Evolutionary conservation across 2,888 invertebrate genomes (phyloP).

Genomic region (Himalopsyche tibetana): DNA sequence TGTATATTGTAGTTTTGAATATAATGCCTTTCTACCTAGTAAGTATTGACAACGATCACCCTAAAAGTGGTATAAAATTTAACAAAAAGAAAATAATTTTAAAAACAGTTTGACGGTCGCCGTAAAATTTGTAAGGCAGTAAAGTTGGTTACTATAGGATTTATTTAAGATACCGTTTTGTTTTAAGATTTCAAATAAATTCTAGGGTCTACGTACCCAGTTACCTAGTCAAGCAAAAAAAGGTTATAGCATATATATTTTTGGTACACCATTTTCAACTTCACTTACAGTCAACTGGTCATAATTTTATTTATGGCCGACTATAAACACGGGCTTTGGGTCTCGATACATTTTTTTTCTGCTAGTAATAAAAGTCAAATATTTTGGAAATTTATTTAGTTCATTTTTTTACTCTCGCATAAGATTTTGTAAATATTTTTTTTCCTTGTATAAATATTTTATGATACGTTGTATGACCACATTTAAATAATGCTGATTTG

Average conservation of each 20-base stretch:
- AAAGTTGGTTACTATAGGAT: neutral
- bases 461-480: no score
- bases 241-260: neutral
- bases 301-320: conserved; percentile 9
- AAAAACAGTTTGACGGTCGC: neutral
- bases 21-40: no score
- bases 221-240: neutral
- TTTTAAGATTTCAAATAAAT: neutral
- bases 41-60: no score
- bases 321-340: neutral
- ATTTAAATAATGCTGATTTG: no score
- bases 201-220: neutral
- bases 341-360: neutral
- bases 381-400: no score
- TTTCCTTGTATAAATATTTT: no score
- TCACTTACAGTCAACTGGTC: neutral
- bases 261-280: neutral
- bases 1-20: no score
- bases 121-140: neutral
- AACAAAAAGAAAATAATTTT: neutral
- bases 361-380: neutral
- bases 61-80: no score
- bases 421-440: no score
- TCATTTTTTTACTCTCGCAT: no score
- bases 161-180: conserved; percentile 13